Conservation (phyloP, 2,113 vertebrate genomes). For the Halcyon senegalensis region DNA sequence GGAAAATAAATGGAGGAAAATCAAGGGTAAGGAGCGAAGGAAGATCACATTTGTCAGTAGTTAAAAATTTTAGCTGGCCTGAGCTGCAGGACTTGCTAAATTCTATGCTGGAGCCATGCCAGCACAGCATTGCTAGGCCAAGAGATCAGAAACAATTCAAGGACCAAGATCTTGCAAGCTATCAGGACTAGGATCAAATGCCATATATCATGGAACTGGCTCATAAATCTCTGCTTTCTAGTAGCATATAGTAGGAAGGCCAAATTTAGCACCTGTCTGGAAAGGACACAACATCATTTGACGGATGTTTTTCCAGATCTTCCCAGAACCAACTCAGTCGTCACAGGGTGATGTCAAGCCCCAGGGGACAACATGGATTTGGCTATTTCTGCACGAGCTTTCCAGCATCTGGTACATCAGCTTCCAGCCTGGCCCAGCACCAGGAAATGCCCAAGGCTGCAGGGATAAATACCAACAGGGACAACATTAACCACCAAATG, state of each 20-base stretch:
- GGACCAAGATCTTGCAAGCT: constrained; percentile 21
- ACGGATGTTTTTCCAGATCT: constrained; percentile 24
- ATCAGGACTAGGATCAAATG: constrained; percentile 7
- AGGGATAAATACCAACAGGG: background rate
- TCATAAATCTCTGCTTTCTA: constrained; percentile 53
- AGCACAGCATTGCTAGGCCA: constrained; percentile 5
- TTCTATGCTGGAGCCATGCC: constrained; percentile 38
- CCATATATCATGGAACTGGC: background rate
- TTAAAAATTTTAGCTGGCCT: constrained; percentile 20
- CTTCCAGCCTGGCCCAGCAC: constrained; percentile 2
- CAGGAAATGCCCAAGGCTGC: background rate
- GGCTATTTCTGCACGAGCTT: background rate
- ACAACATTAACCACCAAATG: background rate
- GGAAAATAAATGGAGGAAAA: constrained; percentile 51
- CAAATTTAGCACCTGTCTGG: constrained; percentile 56
- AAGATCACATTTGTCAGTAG: constrained; percentile 59
- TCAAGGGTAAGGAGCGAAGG: constrained; percentile 46
- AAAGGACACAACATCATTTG: background rate
- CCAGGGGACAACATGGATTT: background rate
- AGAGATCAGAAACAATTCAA: constrained; percentile 24
- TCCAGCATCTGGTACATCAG: background rate
- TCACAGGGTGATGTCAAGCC: background rate
- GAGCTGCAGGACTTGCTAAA: constrained; percentile 35
- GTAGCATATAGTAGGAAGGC: constrained; percentile 25
- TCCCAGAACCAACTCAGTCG: background rate